Conservation (phyloP, 2,113 vertebrate species). For the Danionella cerebrum region DNA sequence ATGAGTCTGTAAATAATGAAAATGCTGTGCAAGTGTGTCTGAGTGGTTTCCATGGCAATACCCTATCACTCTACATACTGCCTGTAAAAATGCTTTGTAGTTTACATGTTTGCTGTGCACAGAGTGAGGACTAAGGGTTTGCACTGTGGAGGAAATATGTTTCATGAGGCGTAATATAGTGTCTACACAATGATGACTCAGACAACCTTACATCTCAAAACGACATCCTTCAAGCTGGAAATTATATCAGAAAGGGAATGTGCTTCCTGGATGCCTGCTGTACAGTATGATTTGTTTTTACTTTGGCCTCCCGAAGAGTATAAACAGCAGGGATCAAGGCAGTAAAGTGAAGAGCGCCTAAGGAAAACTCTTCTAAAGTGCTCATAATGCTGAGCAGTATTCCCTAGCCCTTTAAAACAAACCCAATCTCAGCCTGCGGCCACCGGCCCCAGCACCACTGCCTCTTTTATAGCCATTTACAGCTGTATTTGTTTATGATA, state of each 20-base stretch:
- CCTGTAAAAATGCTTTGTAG: constrained; percentile 40
- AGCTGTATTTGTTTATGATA: constrained; percentile 3
- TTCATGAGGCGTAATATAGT: no score
- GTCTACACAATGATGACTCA: no score
- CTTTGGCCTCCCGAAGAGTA: constrained; percentile 35
- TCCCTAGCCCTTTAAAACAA: constrained; percentile 50
- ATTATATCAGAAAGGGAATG: constrained; percentile 26
- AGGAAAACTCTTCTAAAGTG: constrained; percentile 51
- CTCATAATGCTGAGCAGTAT: constrained; percentile 53
- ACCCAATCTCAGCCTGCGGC: constrained; percentile 40
- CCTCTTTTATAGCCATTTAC: constrained; percentile 41
- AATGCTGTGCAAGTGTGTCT: constrained; percentile 46
- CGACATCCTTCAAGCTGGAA: no score
- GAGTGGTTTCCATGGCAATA: constrained; percentile 59
- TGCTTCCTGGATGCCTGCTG: constrained; percentile 29
- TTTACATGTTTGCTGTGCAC: constrained; percentile 38
- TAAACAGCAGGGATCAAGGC: constrained; percentile 46
- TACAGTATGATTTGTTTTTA: constrained; percentile 48
- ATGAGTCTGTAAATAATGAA: constrained; percentile 43
- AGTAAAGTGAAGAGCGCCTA: constrained; percentile 40
- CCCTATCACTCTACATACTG: constrained; percentile 38
- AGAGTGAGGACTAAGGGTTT: constrained; percentile 36
- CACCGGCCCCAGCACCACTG: constrained; percentile 33
- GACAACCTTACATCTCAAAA: background rate
- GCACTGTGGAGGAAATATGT: constrained; percentile 13